These are phyloP conservation scores for Trachelus troglodyta DNA, from an alignment of 2,888 invertebrate genomes.

Conservation along the genomic window DNA sequence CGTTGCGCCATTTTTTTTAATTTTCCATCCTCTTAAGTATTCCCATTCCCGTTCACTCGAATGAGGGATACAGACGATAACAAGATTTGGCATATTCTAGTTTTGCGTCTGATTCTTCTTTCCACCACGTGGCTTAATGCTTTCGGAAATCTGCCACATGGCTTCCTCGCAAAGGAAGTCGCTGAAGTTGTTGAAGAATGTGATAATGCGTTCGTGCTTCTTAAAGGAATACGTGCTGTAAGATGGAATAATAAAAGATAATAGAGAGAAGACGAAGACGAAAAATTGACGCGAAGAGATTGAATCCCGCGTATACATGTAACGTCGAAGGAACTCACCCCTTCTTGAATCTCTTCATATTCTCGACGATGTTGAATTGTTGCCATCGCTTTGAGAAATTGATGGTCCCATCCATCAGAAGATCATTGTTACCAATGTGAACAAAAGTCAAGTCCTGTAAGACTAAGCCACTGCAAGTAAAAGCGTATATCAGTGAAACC, in stretches of 20 bases:
- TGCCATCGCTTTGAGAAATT: constrained; percentile 99
- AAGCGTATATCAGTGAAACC: constrained; percentile 13
- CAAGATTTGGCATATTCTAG: constrained; percentile 49
- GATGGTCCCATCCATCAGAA: constrained; percentile 85
- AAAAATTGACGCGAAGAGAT: neutral
- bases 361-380: constrained; percentile 97
- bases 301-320: neutral
- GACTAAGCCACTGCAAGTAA: constrained; percentile 86
- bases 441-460: constrained; percentile 99
- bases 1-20: too few relatives aligned
- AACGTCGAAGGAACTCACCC: constrained; percentile 74
- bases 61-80: constrained; percentile 40
- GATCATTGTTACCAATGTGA: constrained; percentile 95
- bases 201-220: constrained; percentile 92
- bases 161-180: constrained; percentile 96
- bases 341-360: constrained; percentile 97
- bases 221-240: constrained; percentile 91
- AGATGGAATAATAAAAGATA: constrained; percentile 38
- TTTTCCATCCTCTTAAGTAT: too few relatives aligned
- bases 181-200: constrained; percentile 97
- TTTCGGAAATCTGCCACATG: constrained; percentile 98
- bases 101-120: constrained; percentile 67
- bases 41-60: too few relatives aligned
- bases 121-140: constrained; percentile 90
- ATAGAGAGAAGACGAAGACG: constrained; percentile 12